phyloP scores from a whole-genome alignment of 2,888 invertebrate genomes.

The Malachius bipustulatus region DNA sequence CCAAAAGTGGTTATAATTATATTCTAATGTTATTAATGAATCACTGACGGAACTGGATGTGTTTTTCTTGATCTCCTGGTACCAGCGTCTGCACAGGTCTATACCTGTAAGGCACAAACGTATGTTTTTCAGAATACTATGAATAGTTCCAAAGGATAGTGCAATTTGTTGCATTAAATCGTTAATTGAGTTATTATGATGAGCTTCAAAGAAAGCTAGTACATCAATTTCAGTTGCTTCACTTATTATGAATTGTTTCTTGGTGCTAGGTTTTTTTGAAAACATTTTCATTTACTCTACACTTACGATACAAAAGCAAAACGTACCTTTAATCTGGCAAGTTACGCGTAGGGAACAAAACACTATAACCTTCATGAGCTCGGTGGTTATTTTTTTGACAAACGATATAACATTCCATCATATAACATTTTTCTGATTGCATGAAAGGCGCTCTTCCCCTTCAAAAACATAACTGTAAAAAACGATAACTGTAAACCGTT shows the following conservation, averaged over 20 bases:
- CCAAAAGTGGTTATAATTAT: background rate
- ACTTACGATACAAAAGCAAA: no score
- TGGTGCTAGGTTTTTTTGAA: constrained; percentile 1
- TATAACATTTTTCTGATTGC: no score
- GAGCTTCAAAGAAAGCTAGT: background rate
- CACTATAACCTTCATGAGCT: no score
- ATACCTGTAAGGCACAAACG: constrained; percentile 4
- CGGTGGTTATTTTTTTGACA: no score
- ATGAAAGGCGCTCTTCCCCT: no score
- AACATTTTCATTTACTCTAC: no score
- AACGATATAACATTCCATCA: no score
- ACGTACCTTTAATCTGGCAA: no score
- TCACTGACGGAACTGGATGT: constrained; percentile 5
- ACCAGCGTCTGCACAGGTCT: constrained; percentile 6
- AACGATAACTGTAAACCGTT: no score
- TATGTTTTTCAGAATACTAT: constrained; percentile 2
- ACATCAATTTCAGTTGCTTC: constrained; percentile 2
- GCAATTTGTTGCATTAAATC: constrained; percentile 1
- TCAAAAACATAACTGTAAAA: no score
- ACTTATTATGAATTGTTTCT: constrained; percentile 1
- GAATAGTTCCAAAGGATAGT: background rate
- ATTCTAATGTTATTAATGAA: background rate
- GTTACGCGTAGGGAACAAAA: no score
- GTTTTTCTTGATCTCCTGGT: constrained; percentile 6
- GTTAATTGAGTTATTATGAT: constrained; percentile 1